Evolutionary conservation across 2,888 invertebrate genomes (phyloP), one percentile per base, ranked within the genome.

Genomic region (Stenodema calcarata): DNA sequence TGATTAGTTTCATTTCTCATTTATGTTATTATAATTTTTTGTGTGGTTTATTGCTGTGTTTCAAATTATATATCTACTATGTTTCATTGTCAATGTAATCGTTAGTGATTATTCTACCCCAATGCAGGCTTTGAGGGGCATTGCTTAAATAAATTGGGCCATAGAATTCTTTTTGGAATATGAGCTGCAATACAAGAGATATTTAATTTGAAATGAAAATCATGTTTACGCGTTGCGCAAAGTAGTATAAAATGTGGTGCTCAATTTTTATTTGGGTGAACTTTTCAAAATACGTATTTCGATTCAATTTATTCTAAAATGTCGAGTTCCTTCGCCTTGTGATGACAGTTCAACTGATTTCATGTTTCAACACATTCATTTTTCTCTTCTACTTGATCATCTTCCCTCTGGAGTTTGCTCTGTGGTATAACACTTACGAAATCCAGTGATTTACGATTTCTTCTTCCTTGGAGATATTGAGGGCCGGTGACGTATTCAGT

Each of bases 41-140:
- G 73, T 73, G 84, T 84, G 73, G 73, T 75, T 84, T 84, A 27
- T 69, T 44, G 47, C 75, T 73, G 75, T 73, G 62, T 82, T 69
- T 47, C 23, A 69, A 82, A 27, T 73, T 73, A 73, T 73, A 11
- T 62, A 47, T 12, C 18, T 18, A n/a, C 47, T 62, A 62, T 62
- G 62, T 84, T 75, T 18, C 70, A 73, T 84, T 84, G 54, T 73
- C 44, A 14, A 84, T 73, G 44, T 84, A 80, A 80, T 42, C 16
- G n/a, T 44, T 84, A 44, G 70, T 44, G 84, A 73, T 80, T 80
- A 80, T 28, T 80, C 75, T 84, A 70, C 82, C 84, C 84, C 73
- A 75, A 73, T 73, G 84, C 84, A 84, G 84, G 84, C 84, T 84
- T 84, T 84, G 84, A 84, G 84, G 84, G 84, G 84, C 84, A 84